Evolutionary conservation across 2,888 invertebrate species (phyloP).

Genomic region (Xylocampa areola): DNA sequence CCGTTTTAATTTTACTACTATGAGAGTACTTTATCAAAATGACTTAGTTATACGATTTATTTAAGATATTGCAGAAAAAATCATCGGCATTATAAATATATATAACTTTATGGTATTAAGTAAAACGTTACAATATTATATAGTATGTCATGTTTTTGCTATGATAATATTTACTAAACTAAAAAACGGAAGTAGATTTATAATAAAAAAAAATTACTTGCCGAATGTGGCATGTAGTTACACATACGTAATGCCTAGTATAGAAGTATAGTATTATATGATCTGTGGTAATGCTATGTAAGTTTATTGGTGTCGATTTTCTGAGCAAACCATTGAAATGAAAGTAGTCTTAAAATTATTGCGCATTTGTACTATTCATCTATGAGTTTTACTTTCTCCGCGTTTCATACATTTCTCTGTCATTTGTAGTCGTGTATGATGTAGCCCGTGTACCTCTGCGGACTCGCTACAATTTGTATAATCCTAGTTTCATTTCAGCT

Average conservation of each 20-base stretch:
- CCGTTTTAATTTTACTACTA: constrained; percentile 56
- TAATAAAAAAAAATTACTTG: no score
- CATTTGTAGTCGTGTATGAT: constrained; percentile 6
- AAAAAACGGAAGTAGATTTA: no score
- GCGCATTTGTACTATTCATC: neutral
- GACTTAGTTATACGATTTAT: neutral
- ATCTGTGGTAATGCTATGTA: no score
- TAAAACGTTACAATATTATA: no score
- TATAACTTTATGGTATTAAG: no score
- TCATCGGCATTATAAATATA: no score
- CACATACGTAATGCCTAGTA: no score
- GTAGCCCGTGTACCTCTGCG: no score
- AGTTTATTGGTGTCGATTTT: neutral
- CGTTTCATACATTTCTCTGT: constrained; percentile 16
- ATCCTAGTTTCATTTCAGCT: constrained; percentile 21
- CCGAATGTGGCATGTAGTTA: no score
- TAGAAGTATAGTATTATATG: no score
- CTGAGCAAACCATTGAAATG: neutral
- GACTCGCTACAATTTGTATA: neutral
- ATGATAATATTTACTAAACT: no score
- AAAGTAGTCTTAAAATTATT: neutral
- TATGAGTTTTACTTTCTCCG: constrained; percentile 23
- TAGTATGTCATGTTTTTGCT: no score
- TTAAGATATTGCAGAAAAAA: neutral
- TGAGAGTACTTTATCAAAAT: constrained; percentile 23